Percentiles rank a stretch among this genome's conserved stretches.
Conservation (phyloP, 2,888 invertebrate species). For the Drosophila subquinaria region DNA sequence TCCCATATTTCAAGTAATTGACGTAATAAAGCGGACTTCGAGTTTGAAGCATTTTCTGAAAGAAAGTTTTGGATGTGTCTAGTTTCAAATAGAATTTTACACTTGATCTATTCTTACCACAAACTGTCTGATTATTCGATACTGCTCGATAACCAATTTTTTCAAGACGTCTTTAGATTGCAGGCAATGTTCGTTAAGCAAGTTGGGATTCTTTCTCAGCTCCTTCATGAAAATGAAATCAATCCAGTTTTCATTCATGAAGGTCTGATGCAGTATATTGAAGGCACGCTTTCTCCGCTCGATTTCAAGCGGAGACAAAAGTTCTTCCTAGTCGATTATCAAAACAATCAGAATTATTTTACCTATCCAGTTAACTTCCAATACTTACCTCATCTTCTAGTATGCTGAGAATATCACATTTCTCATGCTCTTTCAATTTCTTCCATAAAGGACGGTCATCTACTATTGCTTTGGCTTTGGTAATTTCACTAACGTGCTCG, state of each 20-base stretch:
- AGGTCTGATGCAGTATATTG: slow-evolving; percentile 81
- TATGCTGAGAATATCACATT: slow-evolving; percentile 82
- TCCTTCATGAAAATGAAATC: slow-evolving; percentile 80
- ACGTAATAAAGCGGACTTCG: slow-evolving; percentile 82
- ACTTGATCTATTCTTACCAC: slow-evolving; percentile 60
- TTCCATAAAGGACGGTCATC: slow-evolving; percentile 82
- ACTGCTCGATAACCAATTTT: slow-evolving; percentile 63
- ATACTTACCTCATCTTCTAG: slow-evolving; percentile 68
- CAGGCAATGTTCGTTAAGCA: slow-evolving; percentile 72
- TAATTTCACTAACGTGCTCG: slow-evolving; percentile 59
- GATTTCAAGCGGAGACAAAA: slow-evolving; percentile 79
- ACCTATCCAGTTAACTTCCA: rapidly evolving
- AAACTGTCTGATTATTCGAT: slow-evolving; percentile 75
- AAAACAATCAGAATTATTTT: rapidly evolving
- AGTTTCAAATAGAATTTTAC: not conserved
- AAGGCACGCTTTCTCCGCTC: slow-evolving; percentile 76
- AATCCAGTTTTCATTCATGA: slow-evolving; percentile 79
- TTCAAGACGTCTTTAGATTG: slow-evolving; percentile 67
- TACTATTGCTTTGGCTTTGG: slow-evolving; percentile 51
- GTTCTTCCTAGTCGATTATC: slow-evolving; percentile 58
- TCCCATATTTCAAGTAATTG: slow-evolving; percentile 70
- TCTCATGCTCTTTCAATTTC: slow-evolving; percentile 70
- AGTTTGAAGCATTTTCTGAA: slow-evolving; percentile 83
- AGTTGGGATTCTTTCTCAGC: slow-evolving; percentile 64
- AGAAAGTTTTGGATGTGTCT: too few species aligned